Base-by-base conservation (phyloP, 2,797 vertebrate genomes). In the Prunella strophiata region DNA sequence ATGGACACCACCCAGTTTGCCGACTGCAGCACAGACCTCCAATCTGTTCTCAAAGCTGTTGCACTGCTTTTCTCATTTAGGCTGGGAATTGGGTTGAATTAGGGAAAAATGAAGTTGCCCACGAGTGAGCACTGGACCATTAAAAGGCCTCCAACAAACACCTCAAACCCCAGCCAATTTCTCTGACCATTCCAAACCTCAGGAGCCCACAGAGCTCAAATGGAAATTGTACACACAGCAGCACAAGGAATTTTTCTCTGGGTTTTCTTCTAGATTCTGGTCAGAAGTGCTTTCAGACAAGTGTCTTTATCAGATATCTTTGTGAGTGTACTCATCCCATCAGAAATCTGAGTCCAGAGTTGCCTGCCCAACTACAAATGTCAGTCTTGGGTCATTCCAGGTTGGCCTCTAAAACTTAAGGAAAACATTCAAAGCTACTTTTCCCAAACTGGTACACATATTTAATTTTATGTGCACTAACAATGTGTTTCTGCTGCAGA, bases 31-130 rank as follows among this genome's bases (percentile, higher is more conserved):
- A 79, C 94, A 95, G 94, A 93, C 23, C 67, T 95, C 71, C 95
- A 96, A 95, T 96, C 94, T 96, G 96, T 95, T 96, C 95, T 45
- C 83, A 96, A 96, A 96, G 96, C 94, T 97, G 95, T 94, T 95
- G 85, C 85, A 19, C 57, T 91, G 74, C 57, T 93, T 89, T 90
- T 76, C 88, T 89, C 94, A 80, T 91, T 87, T 87, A 61, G 58
- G 45, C 88, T 93, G 79, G 78, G 88, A 97, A 94, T 13, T 89
- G 83, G 74, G 80, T 65, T 94, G 85, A 93, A 42, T 71, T 68
- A 58, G 63, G 93, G 77, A 90, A 92, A 90, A 95, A 86, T 51
- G 7, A 94, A 94, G 85, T 43, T 93, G 45, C 77, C 77, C 81
- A 80, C 42, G 59, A 91, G 65, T 55, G 71, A 90, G 85, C 55